Percentiles rank a stretch among this genome's conserved stretches.
Evolutionary conservation across 2,888 invertebrate species (phyloP).

Genomic region (Eilema griseolum): DNA sequence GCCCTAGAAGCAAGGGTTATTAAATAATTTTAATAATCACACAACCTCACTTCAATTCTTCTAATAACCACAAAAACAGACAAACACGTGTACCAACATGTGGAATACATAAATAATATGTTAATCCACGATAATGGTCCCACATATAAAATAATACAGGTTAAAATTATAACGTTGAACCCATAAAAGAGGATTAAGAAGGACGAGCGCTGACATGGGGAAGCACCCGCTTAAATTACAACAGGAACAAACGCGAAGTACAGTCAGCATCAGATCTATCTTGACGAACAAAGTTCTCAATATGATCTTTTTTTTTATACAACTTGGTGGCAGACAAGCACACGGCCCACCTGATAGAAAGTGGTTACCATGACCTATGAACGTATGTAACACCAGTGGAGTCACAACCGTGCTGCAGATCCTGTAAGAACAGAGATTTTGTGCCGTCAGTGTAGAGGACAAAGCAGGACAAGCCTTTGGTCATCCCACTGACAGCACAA

Average conservation of each 20-base stretch:
- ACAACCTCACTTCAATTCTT: conserved; percentile 38
- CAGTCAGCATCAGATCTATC: too few species aligned
- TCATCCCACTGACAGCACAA: too few species aligned
- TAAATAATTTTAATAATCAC: conserved; percentile 5
- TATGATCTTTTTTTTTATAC: too few species aligned
- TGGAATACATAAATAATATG: conserved; percentile 69
- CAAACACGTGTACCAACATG: conserved; percentile 55
- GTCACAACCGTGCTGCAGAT: too few species aligned
- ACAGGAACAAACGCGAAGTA: conserved; percentile 32
- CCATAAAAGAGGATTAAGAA: conserved; percentile 75
- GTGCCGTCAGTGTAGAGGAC: too few species aligned
- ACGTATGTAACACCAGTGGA: too few species aligned
- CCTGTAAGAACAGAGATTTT: too few species aligned
- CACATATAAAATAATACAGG: conserved; percentile 76
- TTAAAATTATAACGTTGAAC: conserved; percentile 73
- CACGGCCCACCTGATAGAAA: too few species aligned
- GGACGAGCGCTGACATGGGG: conserved; percentile 69
- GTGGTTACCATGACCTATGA: too few species aligned
- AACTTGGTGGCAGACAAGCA: too few species aligned
- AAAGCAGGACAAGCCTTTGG: too few species aligned
- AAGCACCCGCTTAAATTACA: conserved; percentile 47
- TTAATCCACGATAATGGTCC: conserved; percentile 71
- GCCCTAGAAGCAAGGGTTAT: not conserved
- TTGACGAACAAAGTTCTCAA: too few species aligned
- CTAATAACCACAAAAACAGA: conserved; percentile 44